Evolutionary conservation across 2,113 vertebrate species (phyloP), one percentile per base, ranked within the genome.

Genomic region (Falco punctatus): DNA sequence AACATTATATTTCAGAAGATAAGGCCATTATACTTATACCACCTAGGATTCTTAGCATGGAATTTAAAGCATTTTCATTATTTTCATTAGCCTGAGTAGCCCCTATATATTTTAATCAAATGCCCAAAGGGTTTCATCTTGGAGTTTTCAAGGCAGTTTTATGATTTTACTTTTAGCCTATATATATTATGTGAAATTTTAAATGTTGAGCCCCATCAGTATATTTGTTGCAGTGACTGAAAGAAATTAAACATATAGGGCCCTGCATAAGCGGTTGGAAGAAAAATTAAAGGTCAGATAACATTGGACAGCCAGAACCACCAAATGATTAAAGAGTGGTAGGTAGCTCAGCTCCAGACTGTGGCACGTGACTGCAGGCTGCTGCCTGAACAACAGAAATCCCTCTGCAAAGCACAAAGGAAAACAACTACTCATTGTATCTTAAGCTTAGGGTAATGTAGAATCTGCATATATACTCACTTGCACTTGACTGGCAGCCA

Each of bases 191-290:
- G 49, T 48, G 8, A 85, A 79, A 86, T 78, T 58, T 72, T 69
- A 96, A 28, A 79, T 75, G 59, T 88, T 33, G 38, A 48, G 13
- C 82, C 40, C 35, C 7, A 66, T 35, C 1, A 33, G 80, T 84
- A 49, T 61, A 72, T 84, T 40, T 78, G 7, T 46, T 93, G 92
- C 27, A 46, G 48, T 83, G 48, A 54, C 42, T 84, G 33, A 97
- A 92, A 95, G 42, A 95, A 88, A 92, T 91, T 69, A 88, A 83
- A 96, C 96, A 40, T 81, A 13, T 28, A 86, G 89, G 48, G 80
- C 71, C 57, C 55, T 70, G 75, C 32, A 75, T 85, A 57, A 3
- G 6, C 9, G 92, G 27, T 72, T 90, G 32, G 24, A 90, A 95
- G 86, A 89, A 93, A 96, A 94, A 46, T 21, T 42, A 42, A 81